Evolutionary conservation across 1,140 invertebrate genomes (phyloP), one percentile per base, ranked within the genome.

Genomic region (Argopecten irradians): DNA sequence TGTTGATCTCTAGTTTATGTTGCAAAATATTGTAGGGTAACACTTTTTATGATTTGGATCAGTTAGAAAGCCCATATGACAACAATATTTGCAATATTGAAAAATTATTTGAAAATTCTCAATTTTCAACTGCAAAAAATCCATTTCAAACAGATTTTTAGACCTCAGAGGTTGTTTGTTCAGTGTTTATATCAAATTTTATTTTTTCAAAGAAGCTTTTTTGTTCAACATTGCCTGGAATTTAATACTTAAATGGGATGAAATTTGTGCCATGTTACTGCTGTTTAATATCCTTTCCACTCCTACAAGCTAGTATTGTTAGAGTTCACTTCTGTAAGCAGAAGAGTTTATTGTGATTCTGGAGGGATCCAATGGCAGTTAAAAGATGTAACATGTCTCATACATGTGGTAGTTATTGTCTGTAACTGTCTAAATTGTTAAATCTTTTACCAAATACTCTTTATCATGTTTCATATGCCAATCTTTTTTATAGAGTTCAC

Each of bases 391-490:
- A n/a, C 22, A 16, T 71, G 55, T 71, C 55, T 71, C 55, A 71
- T 71, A 71, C 55, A 28, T 71, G 22, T 71, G 43, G 55, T 71
- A 71, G 55, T 71, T 71, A 71, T 71, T 71, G 55, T 71, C 55
- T 71, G 28, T 71, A 71, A n/a, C 55, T 28, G 55, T 28, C 55
- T 28, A 71, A 71, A 5, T 71, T 71, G 55, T 71, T 71, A 71
- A 71, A 71, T 71, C 55, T 71, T 71, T n/a, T 71, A 71, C 55
- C 55, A 71, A 71, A 71, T 71, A 71, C 55, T 71, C 55, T 71
- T 71, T 71, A 71, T 71, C 55, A 71, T 71, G 28, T 71, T n/a
- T 71, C 55, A 71, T 71, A 22, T 19, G 55, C 28, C 55, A 71
- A 28, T n/a, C 43, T n/a, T 71, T 71, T 71, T 71, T 71, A 28